Percentiles rank a stretch among this genome's conserved stretches.
Conservation (phyloP, 2,888 invertebrate genomes). For the Aporophyla lueneburgensis region DNA sequence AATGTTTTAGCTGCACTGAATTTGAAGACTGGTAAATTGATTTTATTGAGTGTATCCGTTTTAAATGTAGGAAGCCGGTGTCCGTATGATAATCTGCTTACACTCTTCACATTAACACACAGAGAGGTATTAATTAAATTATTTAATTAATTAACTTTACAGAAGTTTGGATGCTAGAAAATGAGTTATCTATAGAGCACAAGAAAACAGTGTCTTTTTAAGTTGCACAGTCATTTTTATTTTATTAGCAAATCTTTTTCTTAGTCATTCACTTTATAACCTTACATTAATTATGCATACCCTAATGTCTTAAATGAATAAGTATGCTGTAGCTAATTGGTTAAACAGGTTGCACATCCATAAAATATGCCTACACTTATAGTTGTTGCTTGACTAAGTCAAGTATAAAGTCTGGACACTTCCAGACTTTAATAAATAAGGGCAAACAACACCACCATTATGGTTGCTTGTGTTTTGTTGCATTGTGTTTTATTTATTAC, state of each 20-base stretch:
- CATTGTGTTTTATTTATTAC: constrained; percentile 25
- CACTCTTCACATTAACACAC: background rate
- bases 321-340: background rate
- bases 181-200: background rate
- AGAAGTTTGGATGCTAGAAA: background rate
- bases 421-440: constrained; percentile 44
- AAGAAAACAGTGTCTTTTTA: background rate
- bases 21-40: constrained; percentile 93
- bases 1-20: constrained; percentile 96
- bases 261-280: background rate
- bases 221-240: constrained; percentile 37
- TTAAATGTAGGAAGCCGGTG: constrained; percentile 49
- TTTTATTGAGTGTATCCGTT: constrained; percentile 75
- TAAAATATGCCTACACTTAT: background rate
- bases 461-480: background rate
- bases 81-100: constrained; percentile 18
- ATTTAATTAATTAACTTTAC: constrained; percentile 11
- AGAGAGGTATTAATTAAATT: constrained; percentile 35
- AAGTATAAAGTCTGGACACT: too few species aligned
- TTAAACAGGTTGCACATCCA: constrained; percentile 6
- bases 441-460: constrained; percentile 30
- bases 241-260: background rate
- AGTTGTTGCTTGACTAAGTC: background rate
- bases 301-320: background rate
- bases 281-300: too few species aligned